Percentiles rank a stretch among this genome's conserved stretches.
phyloP scores from a whole-genome alignment of 2,888 invertebrate species.

The Nycteola revayana region DNA sequence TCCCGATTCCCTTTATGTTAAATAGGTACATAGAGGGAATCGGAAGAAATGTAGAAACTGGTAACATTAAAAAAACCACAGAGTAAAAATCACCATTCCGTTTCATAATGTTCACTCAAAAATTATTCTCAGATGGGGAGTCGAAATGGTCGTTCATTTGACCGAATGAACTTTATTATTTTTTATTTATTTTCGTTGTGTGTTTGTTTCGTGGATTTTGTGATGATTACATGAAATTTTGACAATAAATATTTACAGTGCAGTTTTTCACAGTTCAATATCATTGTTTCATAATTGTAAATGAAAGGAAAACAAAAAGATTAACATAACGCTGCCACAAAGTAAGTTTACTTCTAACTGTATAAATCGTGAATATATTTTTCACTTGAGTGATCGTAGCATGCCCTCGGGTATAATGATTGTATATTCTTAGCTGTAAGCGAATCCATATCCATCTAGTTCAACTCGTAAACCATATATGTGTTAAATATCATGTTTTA shows the following conservation, averaged over 20 bases:
- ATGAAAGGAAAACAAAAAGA: slow-evolving; percentile 11
- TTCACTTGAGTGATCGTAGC: slow-evolving; percentile 40
- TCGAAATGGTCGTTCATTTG: not conserved
- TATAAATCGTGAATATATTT: slow-evolving; percentile 28
- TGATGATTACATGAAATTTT: slow-evolving; percentile 6
- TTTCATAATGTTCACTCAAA: too few relatives aligned
- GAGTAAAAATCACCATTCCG: too few relatives aligned
- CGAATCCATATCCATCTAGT: too few relatives aligned
- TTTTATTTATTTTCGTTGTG: slow-evolving; percentile 22
- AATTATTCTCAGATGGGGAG: too few relatives aligned
- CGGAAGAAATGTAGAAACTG: too few relatives aligned
- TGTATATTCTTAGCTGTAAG: too few relatives aligned
- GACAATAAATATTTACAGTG: slow-evolving; percentile 5
- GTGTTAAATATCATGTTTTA: too few relatives aligned
- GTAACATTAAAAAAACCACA: too few relatives aligned
- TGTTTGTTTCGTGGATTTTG: slow-evolving; percentile 5
- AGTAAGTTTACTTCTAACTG: slow-evolving; percentile 27
- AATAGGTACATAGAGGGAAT: too few relatives aligned
- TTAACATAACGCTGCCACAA: slow-evolving; percentile 6
- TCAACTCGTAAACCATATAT: too few relatives aligned
- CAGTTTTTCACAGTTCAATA: not conserved
- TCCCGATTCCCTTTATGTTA: too few relatives aligned
- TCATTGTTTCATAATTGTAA: not conserved
- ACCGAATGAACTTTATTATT: slow-evolving; percentile 4
- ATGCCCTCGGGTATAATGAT: slow-evolving; percentile 17